These are phyloP conservation scores for Platorchestia sp. DNA, from an alignment of 1,140 invertebrate genomes.

Conservation along the genomic window DNA sequence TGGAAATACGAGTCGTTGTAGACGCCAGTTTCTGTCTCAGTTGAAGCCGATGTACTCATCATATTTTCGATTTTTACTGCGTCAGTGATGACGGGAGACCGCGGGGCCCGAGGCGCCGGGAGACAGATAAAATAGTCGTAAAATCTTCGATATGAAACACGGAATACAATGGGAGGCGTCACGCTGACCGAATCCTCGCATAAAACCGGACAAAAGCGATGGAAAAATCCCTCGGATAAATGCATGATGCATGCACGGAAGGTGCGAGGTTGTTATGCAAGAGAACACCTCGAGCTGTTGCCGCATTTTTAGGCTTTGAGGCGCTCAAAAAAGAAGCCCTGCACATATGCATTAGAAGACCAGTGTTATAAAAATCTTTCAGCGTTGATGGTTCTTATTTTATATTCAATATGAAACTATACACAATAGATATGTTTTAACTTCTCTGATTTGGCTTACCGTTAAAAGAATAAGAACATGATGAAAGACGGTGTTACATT, in stretches of 20 bases:
- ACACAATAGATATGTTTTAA: background rate
- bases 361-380: background rate
- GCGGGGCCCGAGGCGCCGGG: background rate
- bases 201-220: slow-evolving; percentile 40
- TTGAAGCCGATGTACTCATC: background rate
- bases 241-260: background rate
- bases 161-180: slow-evolving; percentile 52
- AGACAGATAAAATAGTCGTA: slow-evolving; percentile 50
- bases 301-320: background rate
- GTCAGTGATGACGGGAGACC: slow-evolving; percentile 3
- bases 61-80: slow-evolving; percentile 24
- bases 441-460: background rate
- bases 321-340: background rate
- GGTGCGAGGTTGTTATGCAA: background rate
- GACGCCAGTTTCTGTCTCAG: background rate
- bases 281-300: background rate
- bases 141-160: slow-evolving; percentile 55
- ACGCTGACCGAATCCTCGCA: slow-evolving; percentile 24
- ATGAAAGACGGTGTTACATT: background rate
- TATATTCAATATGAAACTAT: background rate
- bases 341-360: background rate
- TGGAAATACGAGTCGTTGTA: background rate
- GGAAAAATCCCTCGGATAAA: background rate
- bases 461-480: background rate
- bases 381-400: background rate